Evolutionary conservation across 2,113 vertebrate genomes (phyloP), one percentile per base, ranked within the genome.

Genomic region (Coptodon bakossiorum): DNA sequence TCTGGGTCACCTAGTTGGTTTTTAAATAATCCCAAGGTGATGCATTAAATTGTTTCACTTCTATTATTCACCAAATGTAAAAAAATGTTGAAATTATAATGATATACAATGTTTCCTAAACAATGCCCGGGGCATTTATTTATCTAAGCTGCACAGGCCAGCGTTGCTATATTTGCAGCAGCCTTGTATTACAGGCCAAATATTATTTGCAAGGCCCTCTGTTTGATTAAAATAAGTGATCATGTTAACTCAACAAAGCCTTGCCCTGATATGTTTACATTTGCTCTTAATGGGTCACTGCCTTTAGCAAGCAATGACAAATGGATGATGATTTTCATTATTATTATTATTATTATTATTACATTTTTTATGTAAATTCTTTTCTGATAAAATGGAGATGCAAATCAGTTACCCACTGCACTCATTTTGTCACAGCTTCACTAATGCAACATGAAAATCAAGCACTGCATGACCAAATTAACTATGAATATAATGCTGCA

Each of bases 351-450:
- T 22, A 53, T 36, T 34, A 34, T 31, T 6, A 31, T 31, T 31
- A 31, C 6, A 31, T 31, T 76, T 68, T 73, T 76, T 6, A 76
- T 29, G 38, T 76, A 76, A 48, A 48, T 76, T 76, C 1, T 76
- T 76, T 76, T 19, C 71, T 76, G 0, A 6, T 78, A 31, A 76
- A 48, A 7, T 19, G 16, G 2, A 17, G 0, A 76, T 48, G 40
- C 24, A 48, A 48, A 76, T 40, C 3, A 76, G 71, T 10, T 76
- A 48, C 14, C 16, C 9, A 19, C 43, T 78, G 71, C 71, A 78
- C 43, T 31, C 43, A 0, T 78, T 9, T 2, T 78, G 43, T 31
- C 71, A 17, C 38, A 78, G 16, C 43, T 50, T 50, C 9, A 3
- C 71, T 50, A 78, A 78, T 78, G 2, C 17, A 31, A 50, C 24